Evolutionary conservation across 2,113 vertebrate species (phyloP).

Genomic region (Sminthopsis crassicaudata): DNA sequence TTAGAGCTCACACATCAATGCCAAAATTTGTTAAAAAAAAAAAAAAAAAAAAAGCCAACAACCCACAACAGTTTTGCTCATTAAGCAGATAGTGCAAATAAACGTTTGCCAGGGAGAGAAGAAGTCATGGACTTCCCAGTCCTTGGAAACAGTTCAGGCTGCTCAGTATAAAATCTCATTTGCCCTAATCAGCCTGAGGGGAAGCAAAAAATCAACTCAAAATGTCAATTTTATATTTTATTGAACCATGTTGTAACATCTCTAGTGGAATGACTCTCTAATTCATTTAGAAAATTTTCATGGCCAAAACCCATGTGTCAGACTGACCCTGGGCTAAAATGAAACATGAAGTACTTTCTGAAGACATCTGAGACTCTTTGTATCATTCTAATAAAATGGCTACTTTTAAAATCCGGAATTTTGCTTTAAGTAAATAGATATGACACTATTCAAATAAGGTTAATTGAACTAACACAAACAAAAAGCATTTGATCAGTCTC

Average conservation of each 20-base stretch:
- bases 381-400: conserved; percentile 69
- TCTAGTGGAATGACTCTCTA: conserved; percentile 42
- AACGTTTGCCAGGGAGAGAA: conserved; percentile 45
- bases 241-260: conserved; percentile 15
- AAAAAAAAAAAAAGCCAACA: not conserved
- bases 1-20: conserved; percentile 29
- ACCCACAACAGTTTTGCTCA: conserved; percentile 66
- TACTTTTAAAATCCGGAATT: conserved; percentile 61
- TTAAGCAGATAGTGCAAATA: conserved; percentile 65
- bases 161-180: conserved; percentile 13
- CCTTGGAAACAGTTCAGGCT: conserved; percentile 21
- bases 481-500: conserved; percentile 55
- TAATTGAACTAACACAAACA: conserved; percentile 60
- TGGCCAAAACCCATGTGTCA: conserved; percentile 37
- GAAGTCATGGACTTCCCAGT: conserved; percentile 36
- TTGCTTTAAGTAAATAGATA: conserved; percentile 69
- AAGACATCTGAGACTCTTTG: conserved; percentile 48
- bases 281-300: conserved; percentile 55
- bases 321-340: conserved; percentile 1
- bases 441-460: conserved; percentile 64
- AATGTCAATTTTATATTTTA: not conserved
- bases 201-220: conserved; percentile 46
- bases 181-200: conserved; percentile 47
- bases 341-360: conserved; percentile 59
- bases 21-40: conserved; percentile 46